phyloP scores from a whole-genome alignment of 2,888 invertebrate species.

The Polyommatus iphigenia region DNA sequence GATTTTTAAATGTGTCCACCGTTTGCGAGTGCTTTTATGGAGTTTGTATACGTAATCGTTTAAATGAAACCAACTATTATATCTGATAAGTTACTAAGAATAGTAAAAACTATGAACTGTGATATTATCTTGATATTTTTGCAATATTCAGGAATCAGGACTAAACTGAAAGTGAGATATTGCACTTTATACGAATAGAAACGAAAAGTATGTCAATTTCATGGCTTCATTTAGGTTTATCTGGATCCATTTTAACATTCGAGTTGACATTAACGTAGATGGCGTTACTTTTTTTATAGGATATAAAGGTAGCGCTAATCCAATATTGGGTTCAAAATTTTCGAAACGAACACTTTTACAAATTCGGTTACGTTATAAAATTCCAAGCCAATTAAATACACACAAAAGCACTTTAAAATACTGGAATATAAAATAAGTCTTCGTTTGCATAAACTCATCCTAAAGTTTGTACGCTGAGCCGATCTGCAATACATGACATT shows the following conservation, averaged over 20 bases:
- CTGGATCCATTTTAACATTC: too few relatives aligned
- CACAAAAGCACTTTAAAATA: conserved; percentile 8
- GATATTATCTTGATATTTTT: too few relatives aligned
- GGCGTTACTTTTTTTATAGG: too few relatives aligned
- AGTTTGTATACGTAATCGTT: neutral
- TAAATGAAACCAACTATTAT: neutral
- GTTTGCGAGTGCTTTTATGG: conserved; percentile 14
- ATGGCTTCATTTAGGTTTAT: too few relatives aligned
- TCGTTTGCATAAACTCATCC: conserved; percentile 20
- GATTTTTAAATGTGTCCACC: neutral
- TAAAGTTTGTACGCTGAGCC: conserved; percentile 30
- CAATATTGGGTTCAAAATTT: neutral
- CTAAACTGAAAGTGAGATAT: too few relatives aligned
- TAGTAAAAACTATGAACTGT: neutral
- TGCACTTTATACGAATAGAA: too few relatives aligned
- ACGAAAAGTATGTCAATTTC: too few relatives aligned
- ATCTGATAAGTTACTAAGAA: neutral
- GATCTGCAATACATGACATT: conserved; percentile 35
- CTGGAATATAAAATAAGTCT: conserved; percentile 12
- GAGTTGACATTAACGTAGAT: too few relatives aligned
- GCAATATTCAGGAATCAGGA: too few relatives aligned
- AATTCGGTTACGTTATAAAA: neutral
- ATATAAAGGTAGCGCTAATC: too few relatives aligned
- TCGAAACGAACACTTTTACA: neutral
- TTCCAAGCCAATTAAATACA: neutral